These are phyloP conservation scores for Tiliqua scincoides DNA, from an alignment of 2,113 vertebrate species.

Conservation along the genomic window DNA sequence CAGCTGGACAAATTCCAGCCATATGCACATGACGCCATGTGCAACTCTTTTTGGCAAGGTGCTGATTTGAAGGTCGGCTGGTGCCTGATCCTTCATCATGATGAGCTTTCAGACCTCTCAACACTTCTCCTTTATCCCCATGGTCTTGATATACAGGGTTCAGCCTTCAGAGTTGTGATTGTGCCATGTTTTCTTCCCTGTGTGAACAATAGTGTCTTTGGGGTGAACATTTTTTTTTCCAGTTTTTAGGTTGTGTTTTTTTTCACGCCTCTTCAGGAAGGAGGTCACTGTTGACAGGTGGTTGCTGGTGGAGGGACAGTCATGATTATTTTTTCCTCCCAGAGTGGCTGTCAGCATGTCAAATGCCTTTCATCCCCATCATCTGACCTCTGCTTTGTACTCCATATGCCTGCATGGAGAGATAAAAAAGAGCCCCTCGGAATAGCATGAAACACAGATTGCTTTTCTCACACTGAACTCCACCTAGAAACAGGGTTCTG, in stretches of 20 bases:
- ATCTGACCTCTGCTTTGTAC: constrained; percentile 27
- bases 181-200: neutral
- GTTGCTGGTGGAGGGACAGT: neutral
- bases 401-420: neutral
- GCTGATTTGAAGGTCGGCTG: neutral
- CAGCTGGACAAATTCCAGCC: too few species aligned
- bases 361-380: neutral
- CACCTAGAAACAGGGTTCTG: neutral
- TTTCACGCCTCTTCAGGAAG: neutral
- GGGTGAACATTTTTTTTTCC: constrained; percentile 8
- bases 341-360: neutral
- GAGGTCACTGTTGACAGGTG: constrained; percentile 6
- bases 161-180: neutral
- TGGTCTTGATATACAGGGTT: neutral
- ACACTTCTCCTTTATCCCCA: neutral
- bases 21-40: neutral
- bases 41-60: neutral
- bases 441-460: constrained; percentile 18
- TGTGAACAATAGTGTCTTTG: neutral
- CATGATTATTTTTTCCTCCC: neutral
- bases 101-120: neutral
- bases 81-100: neutral
- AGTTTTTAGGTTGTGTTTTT: neutral
- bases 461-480: constrained; percentile 12
- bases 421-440: constrained; percentile 11